phyloP scores from a whole-genome alignment of 2,888 invertebrate genomes.

The Chironomus riparius region DNA sequence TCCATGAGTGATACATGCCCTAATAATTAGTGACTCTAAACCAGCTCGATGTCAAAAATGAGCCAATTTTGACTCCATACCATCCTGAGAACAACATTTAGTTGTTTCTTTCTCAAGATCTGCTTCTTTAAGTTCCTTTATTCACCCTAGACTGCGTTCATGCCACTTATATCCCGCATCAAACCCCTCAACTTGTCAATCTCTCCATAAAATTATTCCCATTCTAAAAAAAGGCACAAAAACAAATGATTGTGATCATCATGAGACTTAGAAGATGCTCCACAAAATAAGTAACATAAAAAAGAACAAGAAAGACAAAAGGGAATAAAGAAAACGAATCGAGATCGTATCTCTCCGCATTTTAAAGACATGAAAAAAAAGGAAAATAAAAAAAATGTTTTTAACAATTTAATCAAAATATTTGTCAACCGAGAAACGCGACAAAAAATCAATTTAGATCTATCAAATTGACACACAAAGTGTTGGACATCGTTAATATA shows the following conservation, averaged over 20 bases:
- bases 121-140: too few species aligned
- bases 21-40: too few species aligned
- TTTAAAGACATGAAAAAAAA: too few species aligned
- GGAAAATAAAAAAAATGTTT: not conserved
- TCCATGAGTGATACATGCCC: too few species aligned
- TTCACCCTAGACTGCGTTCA: too few species aligned
- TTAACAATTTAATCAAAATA: constrained; percentile 28
- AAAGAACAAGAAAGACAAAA: constrained; percentile 2
- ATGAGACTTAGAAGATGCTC: not conserved
- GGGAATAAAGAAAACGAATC: not conserved
- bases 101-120: too few species aligned
- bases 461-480: constrained; percentile 23
- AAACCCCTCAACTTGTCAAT: too few species aligned
- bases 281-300: not conserved
- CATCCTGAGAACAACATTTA: too few species aligned
- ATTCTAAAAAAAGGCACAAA: not conserved
- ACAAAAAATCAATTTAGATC: constrained; percentile 28
- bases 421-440: constrained; percentile 27
- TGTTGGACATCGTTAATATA: not conserved
- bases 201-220: too few species aligned
- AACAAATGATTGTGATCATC: not conserved
- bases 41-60: too few species aligned
- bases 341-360: not conserved
- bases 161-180: too few species aligned
- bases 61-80: too few species aligned